phyloP scores from a whole-genome alignment of 2,797 vertebrate species.

The Macropodus opercularis region DNA sequence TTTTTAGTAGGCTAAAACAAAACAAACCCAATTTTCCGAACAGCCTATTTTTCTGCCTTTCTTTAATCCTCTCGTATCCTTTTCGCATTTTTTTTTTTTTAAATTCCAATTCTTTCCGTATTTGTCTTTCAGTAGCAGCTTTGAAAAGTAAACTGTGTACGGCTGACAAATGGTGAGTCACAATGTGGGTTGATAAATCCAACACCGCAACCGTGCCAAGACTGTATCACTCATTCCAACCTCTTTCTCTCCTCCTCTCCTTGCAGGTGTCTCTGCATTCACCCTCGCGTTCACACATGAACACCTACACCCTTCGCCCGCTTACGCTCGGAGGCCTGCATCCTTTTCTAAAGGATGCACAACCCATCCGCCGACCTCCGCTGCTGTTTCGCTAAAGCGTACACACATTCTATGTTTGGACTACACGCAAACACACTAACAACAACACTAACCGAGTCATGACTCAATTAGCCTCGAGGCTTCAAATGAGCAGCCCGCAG shows the following conservation, averaged over 20 bases:
- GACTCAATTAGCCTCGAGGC: slow-evolving; percentile 64
- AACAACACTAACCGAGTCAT: slow-evolving; percentile 41
- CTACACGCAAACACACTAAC: slow-evolving; percentile 30
- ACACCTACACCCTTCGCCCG: slow-evolving; percentile 71
- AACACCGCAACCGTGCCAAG: slow-evolving; percentile 54
- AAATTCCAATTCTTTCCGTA: too few relatives aligned
- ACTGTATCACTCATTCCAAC: slow-evolving; percentile 48
- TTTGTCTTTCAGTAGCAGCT: slow-evolving; percentile 47
- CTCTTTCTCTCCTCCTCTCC: slow-evolving; percentile 55
- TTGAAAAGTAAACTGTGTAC: slow-evolving; percentile 73
- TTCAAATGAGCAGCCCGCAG: slow-evolving; percentile 35
- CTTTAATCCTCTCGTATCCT: neutral
- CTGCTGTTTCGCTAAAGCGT: slow-evolving; percentile 12
- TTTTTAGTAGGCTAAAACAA: slow-evolving; percentile 16
- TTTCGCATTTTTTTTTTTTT: neutral
- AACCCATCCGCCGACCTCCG: slow-evolving; percentile 32
- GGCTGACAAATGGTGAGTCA: slow-evolving; percentile 77
- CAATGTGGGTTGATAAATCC: slow-evolving; percentile 75
- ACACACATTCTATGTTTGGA: slow-evolving; percentile 19
- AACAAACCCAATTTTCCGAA: slow-evolving; percentile 30
- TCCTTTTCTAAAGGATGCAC: slow-evolving; percentile 55
- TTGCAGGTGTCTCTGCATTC: slow-evolving; percentile 58
- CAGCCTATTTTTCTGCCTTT: neutral
- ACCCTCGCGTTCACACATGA: slow-evolving; percentile 60
- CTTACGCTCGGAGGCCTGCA: slow-evolving; percentile 55